Percentiles rank a stretch among this genome's conserved stretches.
Conservation (phyloP, 1,140 invertebrate species). For the Eulimnadia texana region DNA sequence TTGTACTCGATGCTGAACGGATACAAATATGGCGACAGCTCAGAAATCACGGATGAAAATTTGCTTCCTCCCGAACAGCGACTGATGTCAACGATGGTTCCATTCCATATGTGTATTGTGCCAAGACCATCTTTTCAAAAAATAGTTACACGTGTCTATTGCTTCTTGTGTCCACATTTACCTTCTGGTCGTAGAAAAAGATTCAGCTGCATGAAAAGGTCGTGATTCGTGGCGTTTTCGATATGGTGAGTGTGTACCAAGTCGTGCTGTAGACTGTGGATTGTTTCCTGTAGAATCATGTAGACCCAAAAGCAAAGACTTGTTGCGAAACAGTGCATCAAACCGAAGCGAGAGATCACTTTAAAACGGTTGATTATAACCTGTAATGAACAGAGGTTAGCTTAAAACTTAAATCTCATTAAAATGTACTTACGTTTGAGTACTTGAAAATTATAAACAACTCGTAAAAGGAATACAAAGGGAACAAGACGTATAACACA, state of each 20-base stretch:
- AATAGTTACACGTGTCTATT: not conserved
- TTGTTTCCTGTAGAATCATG: slow-evolving; percentile 51
- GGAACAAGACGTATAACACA: slow-evolving; percentile 42
- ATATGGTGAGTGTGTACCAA: slow-evolving; percentile 19
- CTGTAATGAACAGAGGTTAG: slow-evolving; percentile 25
- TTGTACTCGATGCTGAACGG: slow-evolving; percentile 59
- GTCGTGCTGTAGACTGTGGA: slow-evolving; percentile 29
- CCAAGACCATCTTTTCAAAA: not conserved
- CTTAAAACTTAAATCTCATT: not conserved
- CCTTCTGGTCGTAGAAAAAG: not conserved
- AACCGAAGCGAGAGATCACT: slow-evolving; percentile 43
- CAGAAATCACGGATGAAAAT: slow-evolving; percentile 33
- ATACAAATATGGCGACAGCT: slow-evolving; percentile 50
- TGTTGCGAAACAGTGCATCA: slow-evolving; percentile 57
- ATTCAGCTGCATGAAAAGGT: not conserved
- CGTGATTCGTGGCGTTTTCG: not conserved
- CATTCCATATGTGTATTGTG: slow-evolving; percentile 20
- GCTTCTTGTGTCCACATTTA: not conserved
- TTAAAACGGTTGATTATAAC: slow-evolving; percentile 42
- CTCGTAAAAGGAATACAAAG: slow-evolving; percentile 50
- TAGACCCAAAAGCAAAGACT: slow-evolving; percentile 56
- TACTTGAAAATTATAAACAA: slow-evolving; percentile 62
- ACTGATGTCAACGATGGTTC: slow-evolving; percentile 15
- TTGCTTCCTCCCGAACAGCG: slow-evolving; percentile 30
- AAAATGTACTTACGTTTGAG: slow-evolving; percentile 41